Conservation (phyloP, 2,888 invertebrate species). For the Chydorus sphaericus region DNA sequence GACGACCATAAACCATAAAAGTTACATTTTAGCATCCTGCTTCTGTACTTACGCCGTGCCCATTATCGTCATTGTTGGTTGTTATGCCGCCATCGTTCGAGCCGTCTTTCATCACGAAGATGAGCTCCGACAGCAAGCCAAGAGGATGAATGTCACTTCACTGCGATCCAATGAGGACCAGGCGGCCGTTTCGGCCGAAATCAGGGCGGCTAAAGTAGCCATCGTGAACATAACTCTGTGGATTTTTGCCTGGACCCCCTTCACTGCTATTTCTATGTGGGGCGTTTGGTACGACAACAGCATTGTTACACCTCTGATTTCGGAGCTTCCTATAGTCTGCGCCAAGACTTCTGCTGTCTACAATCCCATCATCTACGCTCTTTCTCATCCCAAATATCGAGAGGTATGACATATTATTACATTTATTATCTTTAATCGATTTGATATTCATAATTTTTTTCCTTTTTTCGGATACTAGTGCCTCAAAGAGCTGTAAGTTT, state of each 20-base stretch:
- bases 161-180: constrained; percentile 19
- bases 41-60: constrained; percentile 35
- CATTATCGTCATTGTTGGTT: constrained; percentile 40
- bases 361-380: constrained; percentile 23
- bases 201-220: constrained; percentile 8
- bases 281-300: constrained; percentile 21
- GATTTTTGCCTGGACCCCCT: constrained; percentile 29
- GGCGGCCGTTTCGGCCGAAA: constrained; percentile 16
- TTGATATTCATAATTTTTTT: too few species aligned
- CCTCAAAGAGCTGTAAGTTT: too few species aligned
- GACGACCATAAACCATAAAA: constrained; percentile 37
- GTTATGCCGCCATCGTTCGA: constrained; percentile 43
- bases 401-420: too few species aligned
- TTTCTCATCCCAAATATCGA: constrained; percentile 16
- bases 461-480: too few species aligned
- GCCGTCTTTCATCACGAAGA: constrained; percentile 23
- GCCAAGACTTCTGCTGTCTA: constrained; percentile 30
- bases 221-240: constrained; percentile 10
- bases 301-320: constrained; percentile 20
- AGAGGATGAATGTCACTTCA: constrained; percentile 25
- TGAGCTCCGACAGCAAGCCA: constrained; percentile 23
- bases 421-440: too few species aligned
- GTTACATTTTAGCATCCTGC: constrained; percentile 40
- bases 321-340: constrained; percentile 26
- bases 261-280: constrained; percentile 22